Base-by-base conservation (phyloP, 2,888 invertebrate species). In the Athalia rosae region DNA sequence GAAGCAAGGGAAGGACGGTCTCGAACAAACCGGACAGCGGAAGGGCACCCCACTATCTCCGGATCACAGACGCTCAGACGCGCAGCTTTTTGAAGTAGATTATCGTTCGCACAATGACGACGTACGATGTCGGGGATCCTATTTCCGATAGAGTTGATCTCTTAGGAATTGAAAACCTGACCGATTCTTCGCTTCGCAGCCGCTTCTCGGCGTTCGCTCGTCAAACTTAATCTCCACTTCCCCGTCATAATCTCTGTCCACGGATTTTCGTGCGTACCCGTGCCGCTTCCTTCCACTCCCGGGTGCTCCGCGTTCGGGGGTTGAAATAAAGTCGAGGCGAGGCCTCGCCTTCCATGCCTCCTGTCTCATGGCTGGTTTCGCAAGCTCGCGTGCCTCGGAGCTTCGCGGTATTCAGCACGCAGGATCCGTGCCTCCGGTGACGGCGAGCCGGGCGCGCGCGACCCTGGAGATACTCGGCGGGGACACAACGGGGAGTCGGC, bases 361-460 rank as follows among this genome's bases (percentile, higher is more conserved):
- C 28, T 50, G 41, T 45, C 50, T 71, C 58, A 50, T 50, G 67
- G 67, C 28, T 28, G 28, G 28, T 28, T 53, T 53, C 53, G n/a
- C 11, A n/a, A n/a, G n/a, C 45, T 71, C 71, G 71, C 71, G 71
- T 71, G 71, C 43, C 71, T 71, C 56, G 71, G 58, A 28, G 71
- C 71, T 71, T 58, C 83, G 83, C 84, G 83, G 81, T 83, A 85
- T 86, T 87, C 84, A 87, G 84, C 87, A 87, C 88, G 87, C 87
- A 87, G 88, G 87, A 86, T 87, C 87, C 81, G 28, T 28, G 28
- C 82, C 80, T 81, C 81, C 81, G 80, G 81, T 82, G 83, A 82
- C 58, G 83, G 83, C 77, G 74, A 77, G 67, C 61, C 15, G 76
- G 78, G 76, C 28, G 76, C 76, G 78, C 56, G 69, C 63, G 78